Evolutionary conservation across 2,888 invertebrate genomes (phyloP).

Genomic region (Pasiphila rectangulata): DNA sequence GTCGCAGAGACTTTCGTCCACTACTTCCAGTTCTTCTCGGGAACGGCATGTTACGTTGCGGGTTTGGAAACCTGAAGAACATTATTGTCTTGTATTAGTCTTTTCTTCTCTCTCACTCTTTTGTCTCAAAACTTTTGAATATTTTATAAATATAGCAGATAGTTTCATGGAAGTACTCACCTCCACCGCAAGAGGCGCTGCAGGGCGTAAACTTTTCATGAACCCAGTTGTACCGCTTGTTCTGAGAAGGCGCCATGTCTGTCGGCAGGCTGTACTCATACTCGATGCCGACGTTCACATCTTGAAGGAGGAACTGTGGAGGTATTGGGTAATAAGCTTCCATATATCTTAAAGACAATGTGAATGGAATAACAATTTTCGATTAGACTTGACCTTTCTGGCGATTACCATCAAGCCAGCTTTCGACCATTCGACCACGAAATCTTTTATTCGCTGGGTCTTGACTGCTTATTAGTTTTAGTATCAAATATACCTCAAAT

Average conservation of each 20-base stretch:
- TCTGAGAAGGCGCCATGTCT: slow-evolving; percentile 82
- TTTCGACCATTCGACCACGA: too few species aligned
- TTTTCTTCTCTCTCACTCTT: too few species aligned
- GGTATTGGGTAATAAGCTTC: neutral
- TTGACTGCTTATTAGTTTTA: too few species aligned
- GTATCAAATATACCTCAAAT: too few species aligned
- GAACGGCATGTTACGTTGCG: slow-evolving; percentile 91
- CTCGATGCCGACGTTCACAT: slow-evolving; percentile 89
- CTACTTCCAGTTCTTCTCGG: slow-evolving; percentile 85
- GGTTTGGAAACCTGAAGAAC: slow-evolving; percentile 82
- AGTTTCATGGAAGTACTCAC: slow-evolving; percentile 56
- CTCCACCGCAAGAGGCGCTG: slow-evolving; percentile 94
- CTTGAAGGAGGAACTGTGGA: slow-evolving; percentile 87
- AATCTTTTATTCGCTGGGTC: too few species aligned
- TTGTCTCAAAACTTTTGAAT: too few species aligned
- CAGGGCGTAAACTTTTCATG: slow-evolving; percentile 89
- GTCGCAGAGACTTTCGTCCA: slow-evolving; percentile 90
- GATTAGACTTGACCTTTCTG: too few species aligned
- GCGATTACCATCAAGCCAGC: too few species aligned
- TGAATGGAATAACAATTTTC: too few species aligned
- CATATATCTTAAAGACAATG: too few species aligned
- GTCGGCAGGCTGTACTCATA: slow-evolving; percentile 95
- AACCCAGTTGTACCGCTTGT: slow-evolving; percentile 91
- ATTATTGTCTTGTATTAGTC: too few species aligned
- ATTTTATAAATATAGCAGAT: neutral